Evolutionary conservation across 2,888 invertebrate species (phyloP).

Genomic region (Mystacides longicornis): DNA sequence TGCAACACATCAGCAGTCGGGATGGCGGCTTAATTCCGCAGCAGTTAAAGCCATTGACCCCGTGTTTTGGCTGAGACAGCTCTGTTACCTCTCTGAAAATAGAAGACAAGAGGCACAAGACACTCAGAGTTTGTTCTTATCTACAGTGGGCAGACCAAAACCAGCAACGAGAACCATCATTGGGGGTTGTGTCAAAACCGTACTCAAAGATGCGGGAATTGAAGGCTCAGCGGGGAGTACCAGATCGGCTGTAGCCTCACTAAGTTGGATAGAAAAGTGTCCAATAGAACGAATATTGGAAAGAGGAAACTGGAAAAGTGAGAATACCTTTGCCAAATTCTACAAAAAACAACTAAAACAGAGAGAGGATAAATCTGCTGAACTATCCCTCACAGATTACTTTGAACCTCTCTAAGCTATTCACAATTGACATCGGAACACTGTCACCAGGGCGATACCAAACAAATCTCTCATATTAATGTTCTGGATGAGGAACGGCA

Average conservation of each 20-base stretch:
- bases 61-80: slow-evolving; percentile 4
- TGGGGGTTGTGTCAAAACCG: slow-evolving; percentile 12
- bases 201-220: slow-evolving; percentile 8
- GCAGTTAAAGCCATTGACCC: background rate
- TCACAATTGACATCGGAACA: background rate
- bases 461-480: slow-evolving; percentile 7
- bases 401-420: background rate
- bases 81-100: background rate
- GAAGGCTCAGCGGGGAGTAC: slow-evolving; percentile 11
- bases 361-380: background rate
- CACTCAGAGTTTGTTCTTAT: slow-evolving; percentile 4
- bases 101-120: background rate
- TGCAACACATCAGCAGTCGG: slow-evolving; percentile 15
- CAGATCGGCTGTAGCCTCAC: slow-evolving; percentile 11
- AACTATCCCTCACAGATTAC: background rate
- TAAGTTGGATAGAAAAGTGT: slow-evolving; percentile 9
- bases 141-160: slow-evolving; percentile 5
- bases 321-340: slow-evolving; percentile 3
- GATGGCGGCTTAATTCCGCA: slow-evolving; percentile 6
- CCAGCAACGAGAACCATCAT: slow-evolving; percentile 9
- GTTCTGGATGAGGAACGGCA: background rate
- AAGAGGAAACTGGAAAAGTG: slow-evolving; percentile 9
- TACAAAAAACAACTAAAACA: background rate
- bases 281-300: slow-evolving; percentile 7
- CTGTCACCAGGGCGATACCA: slow-evolving; percentile 6